phyloP scores from a whole-genome alignment of 2,888 invertebrate species.

The Cheilosia urbana region DNA sequence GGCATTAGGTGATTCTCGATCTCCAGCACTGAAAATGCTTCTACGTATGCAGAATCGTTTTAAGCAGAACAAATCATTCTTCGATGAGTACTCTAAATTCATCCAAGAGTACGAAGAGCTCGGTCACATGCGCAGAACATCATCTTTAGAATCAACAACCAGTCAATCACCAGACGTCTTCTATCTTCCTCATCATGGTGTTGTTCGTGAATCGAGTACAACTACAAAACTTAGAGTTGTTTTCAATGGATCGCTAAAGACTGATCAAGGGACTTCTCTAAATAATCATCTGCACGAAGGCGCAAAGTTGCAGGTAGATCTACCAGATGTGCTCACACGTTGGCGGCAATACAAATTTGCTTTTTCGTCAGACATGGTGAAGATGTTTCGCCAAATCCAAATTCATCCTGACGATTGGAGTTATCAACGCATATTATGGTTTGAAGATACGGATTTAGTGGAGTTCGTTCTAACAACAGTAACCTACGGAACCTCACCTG shows the following conservation, averaged over 20 bases:
- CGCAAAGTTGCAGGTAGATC: conserved; percentile 20
- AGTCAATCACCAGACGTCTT: too few species aligned
- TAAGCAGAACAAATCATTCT: background rate
- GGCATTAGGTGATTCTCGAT: conserved; percentile 29
- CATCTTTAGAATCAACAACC: background rate
- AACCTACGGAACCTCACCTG: conserved; percentile 36
- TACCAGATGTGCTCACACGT: conserved; percentile 27
- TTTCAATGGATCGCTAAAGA: conserved; percentile 34
- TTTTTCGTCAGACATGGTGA: background rate
- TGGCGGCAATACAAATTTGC: conserved; percentile 17
- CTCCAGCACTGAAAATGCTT: conserved; percentile 24
- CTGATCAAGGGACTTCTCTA: conserved; percentile 15
- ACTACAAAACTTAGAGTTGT: conserved; percentile 46
- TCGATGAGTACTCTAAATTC: conserved; percentile 29
- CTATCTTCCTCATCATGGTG: conserved; percentile 48
- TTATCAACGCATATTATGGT: conserved; percentile 49
- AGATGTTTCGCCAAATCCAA: too few species aligned
- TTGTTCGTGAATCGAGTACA: conserved; percentile 25
- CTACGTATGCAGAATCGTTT: conserved; percentile 32
- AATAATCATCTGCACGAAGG: conserved; percentile 28
- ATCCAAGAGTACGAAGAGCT: conserved; percentile 30
- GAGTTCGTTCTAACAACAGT: conserved; percentile 33
- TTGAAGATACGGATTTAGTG: background rate
- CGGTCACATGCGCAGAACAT: conserved; percentile 22
- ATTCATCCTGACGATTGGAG: conserved; percentile 7